Evolutionary conservation across 2,797 vertebrate genomes (phyloP), one percentile per base, ranked within the genome.

Genomic region (Lithobates pipiens): DNA sequence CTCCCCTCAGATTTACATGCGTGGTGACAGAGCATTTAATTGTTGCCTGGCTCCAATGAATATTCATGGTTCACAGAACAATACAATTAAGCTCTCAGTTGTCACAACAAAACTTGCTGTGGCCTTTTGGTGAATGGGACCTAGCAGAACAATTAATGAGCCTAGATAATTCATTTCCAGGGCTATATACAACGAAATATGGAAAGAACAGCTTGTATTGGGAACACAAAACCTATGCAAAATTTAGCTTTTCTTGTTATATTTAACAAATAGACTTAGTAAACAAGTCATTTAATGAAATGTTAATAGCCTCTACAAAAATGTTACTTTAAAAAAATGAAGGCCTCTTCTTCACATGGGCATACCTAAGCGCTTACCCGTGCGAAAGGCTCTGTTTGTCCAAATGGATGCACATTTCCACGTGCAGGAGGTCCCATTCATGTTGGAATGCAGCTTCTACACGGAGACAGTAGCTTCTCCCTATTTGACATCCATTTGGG

Each of bases 61-160:
- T 86, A 86, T 86, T 86, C 80, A 86, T 86, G 80, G 80, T 86
- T 86, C 80, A 83, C 75, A 73, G 75, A 86, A 82, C 85, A 86
- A 86, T 82, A 78, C 80, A 86, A 86, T 86, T 86, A 86, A 78
- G 85, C 29, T 32, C 75, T 86, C 74, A 65, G 69, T 86, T 86
- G 85, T 86, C 85, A 86, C 68, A 78, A 73, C 75, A 86, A 78
- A 82, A 74, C 85, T 82, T 69, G 29, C 54, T 27, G 54, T 36
- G 74, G 80, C 57, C 67, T 77, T 82, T 82, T 86, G 50, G 85
- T 82, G 85, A 82, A 86, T 78, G 42, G 76, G 57, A 16, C 85
- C 80, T 82, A 57, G 39, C 72, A 67, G 27, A 77, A 74, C 39
- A 50, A 67, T 77, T 32, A 39, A 46, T 86, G 79, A 69, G 25